phyloP scores from a whole-genome alignment of 1,140 invertebrate genomes.

The Daktulosphaira vitifoliae region DNA sequence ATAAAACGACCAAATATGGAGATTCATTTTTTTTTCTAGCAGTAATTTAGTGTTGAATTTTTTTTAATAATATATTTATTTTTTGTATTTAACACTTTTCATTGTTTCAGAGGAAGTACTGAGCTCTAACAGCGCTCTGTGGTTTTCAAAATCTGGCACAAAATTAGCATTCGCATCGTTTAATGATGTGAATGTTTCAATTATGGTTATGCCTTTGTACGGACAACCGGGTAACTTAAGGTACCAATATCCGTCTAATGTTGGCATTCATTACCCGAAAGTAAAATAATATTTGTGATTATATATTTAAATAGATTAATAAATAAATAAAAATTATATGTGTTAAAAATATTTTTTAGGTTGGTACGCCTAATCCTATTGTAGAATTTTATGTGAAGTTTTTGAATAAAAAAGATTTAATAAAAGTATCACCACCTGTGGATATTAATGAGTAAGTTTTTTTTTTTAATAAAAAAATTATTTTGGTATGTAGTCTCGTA shows the following conservation, averaged over 20 bases:
- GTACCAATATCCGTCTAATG: conserved; percentile 57
- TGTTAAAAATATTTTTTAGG: conserved; percentile 47
- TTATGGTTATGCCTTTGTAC: conserved; percentile 56
- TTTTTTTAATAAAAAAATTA: too few species aligned
- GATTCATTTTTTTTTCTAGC: too few species aligned
- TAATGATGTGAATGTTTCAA: conserved; percentile 61
- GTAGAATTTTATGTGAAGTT: conserved; percentile 57
- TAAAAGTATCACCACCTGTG: conserved; percentile 44
- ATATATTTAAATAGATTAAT: not conserved
- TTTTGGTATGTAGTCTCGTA: too few species aligned
- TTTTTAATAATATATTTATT: too few species aligned
- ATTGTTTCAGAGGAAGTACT: conserved; percentile 77
- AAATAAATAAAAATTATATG: not conserved
- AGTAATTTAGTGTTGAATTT: too few species aligned
- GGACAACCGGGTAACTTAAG: conserved; percentile 55
- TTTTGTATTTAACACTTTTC: too few species aligned
- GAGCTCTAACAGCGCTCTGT: conserved; percentile 70
- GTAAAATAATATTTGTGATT: conserved; percentile 43
- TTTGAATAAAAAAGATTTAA: conserved; percentile 44
- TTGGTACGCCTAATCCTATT: conserved; percentile 65
- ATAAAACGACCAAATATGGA: too few species aligned
- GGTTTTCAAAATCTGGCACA: conserved; percentile 78
- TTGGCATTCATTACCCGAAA: conserved; percentile 76
- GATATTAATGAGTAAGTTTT: too few species aligned
- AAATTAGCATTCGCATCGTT: conserved; percentile 74